Evolutionary conservation across 2,113 vertebrate genomes (phyloP), one percentile per base, ranked within the genome.

Genomic region (Gobio gobio): DNA sequence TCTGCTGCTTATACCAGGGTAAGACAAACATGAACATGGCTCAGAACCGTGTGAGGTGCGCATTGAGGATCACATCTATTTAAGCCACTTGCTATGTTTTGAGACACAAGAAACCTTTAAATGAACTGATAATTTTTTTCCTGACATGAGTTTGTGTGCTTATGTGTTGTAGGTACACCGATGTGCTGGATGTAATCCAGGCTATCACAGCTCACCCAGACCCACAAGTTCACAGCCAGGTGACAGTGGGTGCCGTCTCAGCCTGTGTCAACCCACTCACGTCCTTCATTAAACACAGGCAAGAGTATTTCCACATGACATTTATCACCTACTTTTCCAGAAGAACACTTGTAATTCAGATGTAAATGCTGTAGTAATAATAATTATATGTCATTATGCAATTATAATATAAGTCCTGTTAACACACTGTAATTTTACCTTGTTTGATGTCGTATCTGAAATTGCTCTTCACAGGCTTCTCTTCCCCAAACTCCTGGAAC

Each of bases 241-340:
- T 98, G 82, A 68, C 90, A 87, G 94, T 98, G 14, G 98, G 97
- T 29, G 93, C 96, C 0, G 87, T 98, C 76, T 96, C 95, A 0
- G 95, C 95, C 43, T 99, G 98, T 3, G 95, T 99, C 63, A 95
- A 99, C 83, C 98, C 98, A 0, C 92, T 96, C 59, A 94, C 95
- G 87, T 98, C 96, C 92, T 97, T 95, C 76, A 96, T 99, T 94
- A 97, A 98, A 29, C 98, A 99, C 79, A 97, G 98, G 98, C 98
- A 92, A 83, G 6, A 36, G n/a, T 49, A 22, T 61, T 63, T 54
- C 36, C 72, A 36, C 43, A 47, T 51, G 72, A 49, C 24, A 64
- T 82, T 82, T 58, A 59, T 83, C 33, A 80, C 58, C 78, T 64
- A 29, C 40, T 80, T 80, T 49, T 66, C 43, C 26, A 22, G 10